phyloP scores from a whole-genome alignment of 2,888 invertebrate species.

The Dicranocentrus wangi region DNA sequence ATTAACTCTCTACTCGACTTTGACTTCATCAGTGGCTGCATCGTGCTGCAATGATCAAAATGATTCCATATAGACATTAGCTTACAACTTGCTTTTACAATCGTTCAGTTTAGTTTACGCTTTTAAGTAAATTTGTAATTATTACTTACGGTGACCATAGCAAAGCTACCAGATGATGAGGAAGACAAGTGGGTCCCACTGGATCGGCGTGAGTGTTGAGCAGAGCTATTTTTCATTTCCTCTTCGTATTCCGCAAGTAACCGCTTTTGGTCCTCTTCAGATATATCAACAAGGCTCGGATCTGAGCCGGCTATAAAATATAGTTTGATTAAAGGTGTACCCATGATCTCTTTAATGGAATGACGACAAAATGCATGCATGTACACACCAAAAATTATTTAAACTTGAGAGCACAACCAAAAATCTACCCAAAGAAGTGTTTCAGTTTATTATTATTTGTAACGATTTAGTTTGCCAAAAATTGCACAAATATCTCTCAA shows the following conservation, averaged over 20 bases:
- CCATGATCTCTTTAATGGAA: neutral
- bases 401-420: neutral
- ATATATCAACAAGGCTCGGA: conserved; percentile 71
- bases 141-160: conserved; percentile 70
- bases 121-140: conserved; percentile 5
- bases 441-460: no score
- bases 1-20: conserved; percentile 23
- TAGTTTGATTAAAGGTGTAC: no score
- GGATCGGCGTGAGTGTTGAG: conserved; percentile 71
- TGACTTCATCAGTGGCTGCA: conserved; percentile 70
- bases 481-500: no score
- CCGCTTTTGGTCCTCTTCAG: conserved; percentile 72
- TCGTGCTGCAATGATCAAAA: conserved; percentile 62
- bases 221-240: conserved; percentile 70
- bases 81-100: no score
- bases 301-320: conserved; percentile 52
- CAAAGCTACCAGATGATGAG: conserved; percentile 72
- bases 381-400: neutral
- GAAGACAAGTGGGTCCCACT: conserved; percentile 72
- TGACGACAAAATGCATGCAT: neutral
- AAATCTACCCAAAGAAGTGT: no score
- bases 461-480: no score
- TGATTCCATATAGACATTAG: neutral
- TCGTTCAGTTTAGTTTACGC: no score
- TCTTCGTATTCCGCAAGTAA: conserved; percentile 73